Base-by-base conservation (phyloP, 23 tunicate species). In the Botrylloides violaceus region DNA sequence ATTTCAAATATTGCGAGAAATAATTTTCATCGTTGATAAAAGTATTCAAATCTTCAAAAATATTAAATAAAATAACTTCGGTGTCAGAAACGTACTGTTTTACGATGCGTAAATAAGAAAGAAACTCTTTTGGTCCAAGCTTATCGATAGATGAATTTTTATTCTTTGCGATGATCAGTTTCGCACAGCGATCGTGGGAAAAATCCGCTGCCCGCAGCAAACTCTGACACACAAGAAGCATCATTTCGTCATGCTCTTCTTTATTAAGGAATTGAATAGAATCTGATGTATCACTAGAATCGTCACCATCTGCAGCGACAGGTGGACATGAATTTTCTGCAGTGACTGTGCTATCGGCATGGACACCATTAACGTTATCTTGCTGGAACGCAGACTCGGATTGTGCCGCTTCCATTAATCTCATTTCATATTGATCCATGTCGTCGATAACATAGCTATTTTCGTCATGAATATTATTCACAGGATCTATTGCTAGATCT, bases 101-200 rank as follows among this genome's bases (percentile, higher is more conserved):
- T 20, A 68, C 49, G 6, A 85, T 61, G 36, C 80, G 85, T 32
- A 85, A 85, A 0, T 80, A 78, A 49, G 50, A 29, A 4, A 87
- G 78, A 64, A 87, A 87, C 18, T 87, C 82, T 24, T 66, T 36
- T 15, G 95, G 76, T 1, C 75, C 76, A 5, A 87, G 79, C 61
- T 81, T 87, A 65, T 87, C 95, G 25, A 87, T 30, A 3, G 95
- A 87, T 36, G 49, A 60, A 61, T 87, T 84, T 55, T 87, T 87
- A 15, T 84, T 84, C 57, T 87, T 87, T 6, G 95, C 95, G 12
- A 81, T 71, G 9, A 87, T 58, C n/a, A 87, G 78, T 64, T 87
- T 87, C 5, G 81, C 94, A 58, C 95, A 87, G 26, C 74, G 56
- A 37, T 68, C 74, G 29, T 68, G 74, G 26, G 29, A 39, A 43